Evolutionary conservation across 2,113 vertebrate species (phyloP), one percentile per base, ranked within the genome.

Genomic region (Sylvilagus bachmani): DNA sequence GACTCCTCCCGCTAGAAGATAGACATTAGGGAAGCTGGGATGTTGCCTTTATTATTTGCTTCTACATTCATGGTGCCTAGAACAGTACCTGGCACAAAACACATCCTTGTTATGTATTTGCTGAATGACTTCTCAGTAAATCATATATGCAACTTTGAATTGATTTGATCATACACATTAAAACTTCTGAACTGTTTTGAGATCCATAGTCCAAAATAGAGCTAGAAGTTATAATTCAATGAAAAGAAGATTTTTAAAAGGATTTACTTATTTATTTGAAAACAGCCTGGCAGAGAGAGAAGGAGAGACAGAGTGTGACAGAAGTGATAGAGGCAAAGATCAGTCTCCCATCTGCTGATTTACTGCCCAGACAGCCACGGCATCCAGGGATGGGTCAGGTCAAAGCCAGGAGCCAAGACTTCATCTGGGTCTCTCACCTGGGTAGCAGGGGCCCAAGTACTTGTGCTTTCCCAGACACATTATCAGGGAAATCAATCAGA

Each of bases 131-230:
- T 51, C 24, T 80, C 89, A 75, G 77, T 51, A 79, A 89, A 44
- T 51, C 73, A 27, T 51, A 79, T 64, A 49, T 87, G 25, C 1
- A n/a, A 24, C 17, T 87, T 93, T 36, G 14, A 90, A 67, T 74
- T 91, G n/a, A 75, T 86, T 78, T 84, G 62, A 53, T 81, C 10
- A 58, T 71, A 80, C n/a, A 83, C 31, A 75, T 78, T 58, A 86
- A 73, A 84, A 86, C 7, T 9, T 55, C 29, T 75, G 66, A 31
- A 73, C 9, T 92, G 70, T 51, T 86, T 91, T 88, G 19, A 85
- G 62, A 80, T 21, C 58, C 8, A 75, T 22, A 86, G 21, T 69
- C 33, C 73, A 93, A 90, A 91, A 2, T 33, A 53, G 81, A 74
- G 71, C n/a, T 64, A 27, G 61, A 86, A 64, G 90, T 77, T 61